Evolutionary conservation across 2,113 vertebrate species (phyloP).

Genomic region (Hippolais icterina): DNA sequence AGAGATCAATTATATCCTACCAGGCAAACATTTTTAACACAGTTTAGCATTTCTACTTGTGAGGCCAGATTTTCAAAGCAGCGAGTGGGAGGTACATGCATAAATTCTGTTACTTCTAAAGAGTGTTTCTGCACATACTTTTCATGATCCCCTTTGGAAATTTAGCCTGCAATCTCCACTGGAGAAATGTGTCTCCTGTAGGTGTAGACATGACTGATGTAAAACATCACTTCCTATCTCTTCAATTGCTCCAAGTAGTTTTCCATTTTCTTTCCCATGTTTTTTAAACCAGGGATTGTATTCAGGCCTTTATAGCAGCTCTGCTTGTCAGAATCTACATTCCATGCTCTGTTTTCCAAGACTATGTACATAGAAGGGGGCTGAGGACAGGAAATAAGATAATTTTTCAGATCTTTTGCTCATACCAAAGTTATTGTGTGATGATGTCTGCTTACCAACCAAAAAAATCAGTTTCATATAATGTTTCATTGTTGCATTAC

Average conservation of each 20-base stretch:
- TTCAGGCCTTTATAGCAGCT: neutral
- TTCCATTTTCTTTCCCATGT: neutral
- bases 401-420: neutral
- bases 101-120: constrained; percentile 47
- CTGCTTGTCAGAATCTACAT: neutral
- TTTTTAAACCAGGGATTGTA: neutral
- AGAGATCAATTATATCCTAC: constrained; percentile 6
- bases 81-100: neutral
- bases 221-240: neutral
- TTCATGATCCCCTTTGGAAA: constrained; percentile 1
- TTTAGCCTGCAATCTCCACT: neutral
- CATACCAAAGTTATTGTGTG: neutral
- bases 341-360: neutral
- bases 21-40: neutral
- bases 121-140: neutral
- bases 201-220: neutral
- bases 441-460: neutral
- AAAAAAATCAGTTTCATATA: neutral
- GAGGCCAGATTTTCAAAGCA: constrained; percentile 49
- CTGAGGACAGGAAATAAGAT: neutral
- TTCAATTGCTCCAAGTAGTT: neutral
- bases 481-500: neutral
- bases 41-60: constrained; percentile 27
- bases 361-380: neutral
- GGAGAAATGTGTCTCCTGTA: neutral